Base-by-base conservation (phyloP, 2,888 invertebrate genomes). In the Stenichneumon culpator region DNA sequence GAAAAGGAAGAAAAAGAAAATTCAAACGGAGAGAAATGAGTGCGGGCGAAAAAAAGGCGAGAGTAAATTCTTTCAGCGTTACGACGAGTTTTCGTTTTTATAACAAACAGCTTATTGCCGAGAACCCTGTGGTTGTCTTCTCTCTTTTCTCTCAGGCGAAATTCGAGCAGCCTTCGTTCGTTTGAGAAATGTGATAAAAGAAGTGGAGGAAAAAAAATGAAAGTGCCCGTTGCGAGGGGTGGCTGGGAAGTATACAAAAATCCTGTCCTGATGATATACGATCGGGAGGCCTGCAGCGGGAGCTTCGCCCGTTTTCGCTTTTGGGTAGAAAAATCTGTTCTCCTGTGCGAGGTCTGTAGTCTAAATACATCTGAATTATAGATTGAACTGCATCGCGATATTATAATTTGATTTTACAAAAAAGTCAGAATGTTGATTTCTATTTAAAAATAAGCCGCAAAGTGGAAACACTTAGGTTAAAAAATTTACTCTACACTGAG, bases 71-170 rank as follows among this genome's bases (percentile, higher is more conserved):
- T 25, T 22, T 57, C 57, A 22, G 57, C 22, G 57, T 57, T 57
- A 57, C 57, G 25, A 57, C 6, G n/a, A n/a, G 22, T 57, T 57
- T 22, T 57, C 3, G 22, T 57, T 22, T 57, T 57, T 11, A 22
- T 9, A 22, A 57, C 25, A 57, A 57, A 57, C 57, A 57, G 57
- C 57, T 57, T 57, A 57, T 57, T 57, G 57, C 57, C 25, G 57
- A 57, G 22, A 57, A 14, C 57, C 25, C 22, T 25, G 57, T 57
- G 57, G 57, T 57, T 3, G 22, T 57, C 57, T 47, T 47, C 22
- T 22, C 57, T 3, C 57, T 57, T 25, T 57, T 57, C 57, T 25
- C 25, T 25, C 14, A 25, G 11, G 57, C 11, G 11, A 57, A 57
- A 57, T 25, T 14, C 57, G 4, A 9, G 9, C 57, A 47, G 44